Conservation (phyloP, 2,888 invertebrate genomes). For the Agrochola macilenta region DNA sequence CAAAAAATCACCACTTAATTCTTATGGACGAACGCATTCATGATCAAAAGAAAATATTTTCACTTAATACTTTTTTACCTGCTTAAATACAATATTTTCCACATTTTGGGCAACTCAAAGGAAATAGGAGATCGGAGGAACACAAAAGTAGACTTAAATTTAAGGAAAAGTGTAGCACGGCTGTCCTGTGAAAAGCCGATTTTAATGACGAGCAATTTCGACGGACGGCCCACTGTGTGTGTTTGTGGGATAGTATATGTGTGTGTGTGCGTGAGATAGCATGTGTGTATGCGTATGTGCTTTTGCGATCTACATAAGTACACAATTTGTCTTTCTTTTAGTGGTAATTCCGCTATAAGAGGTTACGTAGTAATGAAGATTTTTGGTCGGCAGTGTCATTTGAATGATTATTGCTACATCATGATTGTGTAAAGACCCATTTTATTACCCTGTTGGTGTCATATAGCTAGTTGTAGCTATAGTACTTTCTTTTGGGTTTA, state of each 20-base stretch:
- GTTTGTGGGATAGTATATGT: too few species aligned
- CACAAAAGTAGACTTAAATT: constrained; percentile 31
- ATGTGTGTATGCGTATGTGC: not conserved
- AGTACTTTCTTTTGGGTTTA: not conserved
- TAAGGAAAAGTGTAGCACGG: constrained; percentile 9
- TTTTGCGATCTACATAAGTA: constrained; percentile 11
- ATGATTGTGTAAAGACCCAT: not conserved
- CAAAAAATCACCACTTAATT: not conserved
- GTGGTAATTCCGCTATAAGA: constrained; percentile 32
- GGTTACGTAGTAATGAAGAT: constrained; percentile 2
- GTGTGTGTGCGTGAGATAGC: not conserved
- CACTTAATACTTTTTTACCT: not conserved
- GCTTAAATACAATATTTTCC: not conserved
- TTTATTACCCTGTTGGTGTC: not conserved
- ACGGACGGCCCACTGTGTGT: constrained; percentile 26
- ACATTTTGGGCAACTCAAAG: not conserved
- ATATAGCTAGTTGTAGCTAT: not conserved
- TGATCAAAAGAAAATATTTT: not conserved
- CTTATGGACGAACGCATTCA: too few species aligned
- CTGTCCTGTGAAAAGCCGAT: constrained; percentile 59
- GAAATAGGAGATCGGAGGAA: not conserved
- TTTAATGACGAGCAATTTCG: constrained; percentile 67
- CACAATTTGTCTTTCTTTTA: constrained; percentile 50
- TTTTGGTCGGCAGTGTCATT: constrained; percentile 3
- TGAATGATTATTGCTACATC: not conserved